These are phyloP conservation scores for Cyphomyrmex costatus DNA, from an alignment of 1,140 invertebrate genomes.

Conservation along the genomic window DNA sequence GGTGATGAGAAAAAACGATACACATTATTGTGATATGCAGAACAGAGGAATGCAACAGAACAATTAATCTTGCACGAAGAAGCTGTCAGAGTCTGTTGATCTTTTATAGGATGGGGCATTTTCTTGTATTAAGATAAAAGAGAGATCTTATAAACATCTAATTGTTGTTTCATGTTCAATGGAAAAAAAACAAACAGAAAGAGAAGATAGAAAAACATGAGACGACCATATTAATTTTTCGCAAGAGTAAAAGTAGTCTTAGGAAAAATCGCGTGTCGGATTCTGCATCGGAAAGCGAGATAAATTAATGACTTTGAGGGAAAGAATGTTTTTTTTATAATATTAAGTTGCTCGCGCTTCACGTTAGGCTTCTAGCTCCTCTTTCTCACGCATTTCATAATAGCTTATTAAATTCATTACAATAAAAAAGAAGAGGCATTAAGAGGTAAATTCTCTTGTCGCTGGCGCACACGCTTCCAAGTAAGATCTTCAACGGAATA, in stretches of 20 bases:
- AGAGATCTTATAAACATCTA: background rate
- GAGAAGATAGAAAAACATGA: background rate
- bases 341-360: background rate
- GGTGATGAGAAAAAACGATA: background rate
- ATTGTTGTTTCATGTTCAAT: slow-evolving; percentile 17
- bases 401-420: background rate
- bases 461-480: background rate
- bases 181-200: no score
- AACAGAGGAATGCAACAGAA: background rate
- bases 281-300: slow-evolving; percentile 5
- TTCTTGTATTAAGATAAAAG: background rate
- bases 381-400: background rate
- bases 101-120: background rate
- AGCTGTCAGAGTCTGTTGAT: background rate
- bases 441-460: background rate
- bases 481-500: background rate
- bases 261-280: background rate
- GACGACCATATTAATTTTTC: slow-evolving; percentile 10
- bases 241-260: background rate
- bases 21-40: background rate
- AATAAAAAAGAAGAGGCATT: background rate
- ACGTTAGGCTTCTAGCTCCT: background rate
- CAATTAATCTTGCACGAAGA: background rate
- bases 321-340: slow-evolving; percentile 35
- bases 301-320: slow-evolving; percentile 17